phyloP scores from a whole-genome alignment of 2,797 vertebrate genomes.

The Gymnothorax reevesii region DNA sequence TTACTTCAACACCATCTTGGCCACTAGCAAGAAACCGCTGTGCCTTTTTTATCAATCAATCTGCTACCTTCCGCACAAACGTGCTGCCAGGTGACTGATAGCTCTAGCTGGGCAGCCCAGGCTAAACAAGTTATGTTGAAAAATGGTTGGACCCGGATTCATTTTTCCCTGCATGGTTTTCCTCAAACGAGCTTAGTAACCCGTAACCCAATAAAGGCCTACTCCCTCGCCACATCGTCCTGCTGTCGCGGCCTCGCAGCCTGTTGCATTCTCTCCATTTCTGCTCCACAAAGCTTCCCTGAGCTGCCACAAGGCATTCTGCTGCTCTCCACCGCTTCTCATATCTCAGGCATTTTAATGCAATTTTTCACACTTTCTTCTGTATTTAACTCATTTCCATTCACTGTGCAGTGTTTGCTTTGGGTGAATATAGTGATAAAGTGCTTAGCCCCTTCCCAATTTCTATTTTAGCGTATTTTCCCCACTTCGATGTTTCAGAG shows the following conservation, averaged over 20 bases:
- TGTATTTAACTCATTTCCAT: background rate
- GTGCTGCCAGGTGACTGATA: constrained; percentile 74
- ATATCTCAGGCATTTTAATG: background rate
- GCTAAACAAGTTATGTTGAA: constrained; percentile 71
- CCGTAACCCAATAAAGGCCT: constrained; percentile 64
- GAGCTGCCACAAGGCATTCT: constrained; percentile 43
- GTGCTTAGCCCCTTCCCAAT: too few relatives aligned
- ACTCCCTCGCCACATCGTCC: constrained; percentile 46
- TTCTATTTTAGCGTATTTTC: too few relatives aligned
- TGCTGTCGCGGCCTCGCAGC: constrained; percentile 59
- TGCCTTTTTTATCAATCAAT: background rate
- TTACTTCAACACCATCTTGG: background rate
- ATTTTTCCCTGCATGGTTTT: constrained; percentile 51
- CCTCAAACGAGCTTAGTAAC: constrained; percentile 58
- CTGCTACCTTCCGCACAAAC: constrained; percentile 26
- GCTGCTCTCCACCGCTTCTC: constrained; percentile 11
- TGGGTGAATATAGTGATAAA: background rate
- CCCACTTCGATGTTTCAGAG: too few relatives aligned
- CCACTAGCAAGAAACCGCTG: background rate
- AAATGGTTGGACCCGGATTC: constrained; percentile 57
- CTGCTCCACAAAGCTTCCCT: constrained; percentile 55
- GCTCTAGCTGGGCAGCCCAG: constrained; percentile 59
- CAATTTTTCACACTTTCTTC: background rate
- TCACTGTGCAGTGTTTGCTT: background rate
- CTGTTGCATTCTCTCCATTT: constrained; percentile 56